phyloP scores from a whole-genome alignment of 1,140 invertebrate genomes.

The Hirudo medicinalis region DNA sequence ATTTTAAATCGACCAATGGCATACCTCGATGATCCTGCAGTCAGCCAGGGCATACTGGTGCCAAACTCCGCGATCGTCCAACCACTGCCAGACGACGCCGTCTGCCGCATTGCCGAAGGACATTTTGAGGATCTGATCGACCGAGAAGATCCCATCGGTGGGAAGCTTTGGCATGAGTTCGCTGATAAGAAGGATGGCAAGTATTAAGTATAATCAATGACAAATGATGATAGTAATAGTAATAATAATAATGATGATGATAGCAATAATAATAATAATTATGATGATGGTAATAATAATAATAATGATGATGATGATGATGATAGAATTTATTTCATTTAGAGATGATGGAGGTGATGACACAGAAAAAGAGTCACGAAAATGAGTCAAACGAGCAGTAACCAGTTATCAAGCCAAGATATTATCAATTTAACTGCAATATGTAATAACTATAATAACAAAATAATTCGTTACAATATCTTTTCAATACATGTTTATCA shows the following conservation, averaged over 20 bases:
- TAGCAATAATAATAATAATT: not conserved
- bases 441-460: no score
- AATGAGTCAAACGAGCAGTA: no score
- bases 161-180: slow-evolving; percentile 88
- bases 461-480: no score
- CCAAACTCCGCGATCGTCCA: slow-evolving; percentile 65
- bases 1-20: not conserved
- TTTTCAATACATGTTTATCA: no score
- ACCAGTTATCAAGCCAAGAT: no score
- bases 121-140: slow-evolving; percentile 70
- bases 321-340: no score
- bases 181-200: slow-evolving; percentile 28
- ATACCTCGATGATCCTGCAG: slow-evolving; percentile 66
- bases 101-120: slow-evolving; percentile 29
- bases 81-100: slow-evolving; percentile 81
- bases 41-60: slow-evolving; percentile 59
- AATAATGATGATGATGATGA: no score
- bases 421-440: no score
- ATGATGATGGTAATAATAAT: not conserved
- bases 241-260: not conserved
- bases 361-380: no score
- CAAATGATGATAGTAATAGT: not conserved
- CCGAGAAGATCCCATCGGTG: slow-evolving; percentile 79
- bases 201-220: not conserved
- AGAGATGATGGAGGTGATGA: no score